These are phyloP conservation scores for Cossypha polioptera DNA, from an alignment of 2,797 vertebrate genomes.

Conservation along the genomic window DNA sequence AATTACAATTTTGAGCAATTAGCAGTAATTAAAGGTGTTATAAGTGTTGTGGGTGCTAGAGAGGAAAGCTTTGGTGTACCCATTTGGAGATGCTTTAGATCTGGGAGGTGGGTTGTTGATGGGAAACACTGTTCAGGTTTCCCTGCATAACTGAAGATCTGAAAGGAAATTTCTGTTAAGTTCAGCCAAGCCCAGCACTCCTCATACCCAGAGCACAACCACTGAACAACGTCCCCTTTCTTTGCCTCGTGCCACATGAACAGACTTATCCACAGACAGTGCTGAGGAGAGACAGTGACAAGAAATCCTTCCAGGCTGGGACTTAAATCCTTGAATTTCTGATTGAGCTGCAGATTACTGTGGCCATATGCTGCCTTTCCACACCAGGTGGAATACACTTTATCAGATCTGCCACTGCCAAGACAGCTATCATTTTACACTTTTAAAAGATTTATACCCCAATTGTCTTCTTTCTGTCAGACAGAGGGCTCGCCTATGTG, in stretches of 20 bases:
- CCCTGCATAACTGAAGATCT: fast-evolving
- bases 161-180: not conserved
- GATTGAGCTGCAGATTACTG: constrained; percentile 37
- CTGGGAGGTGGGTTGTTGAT: not conserved
- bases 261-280: not conserved
- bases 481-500: not conserved
- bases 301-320: constrained; percentile 13
- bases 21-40: not conserved
- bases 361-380: constrained; percentile 50
- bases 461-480: constrained; percentile 26
- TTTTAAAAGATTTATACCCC: constrained; percentile 48
- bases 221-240: not conserved
- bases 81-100: not conserved
- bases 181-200: not conserved
- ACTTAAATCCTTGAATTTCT: constrained; percentile 26
- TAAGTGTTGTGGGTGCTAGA: not conserved
- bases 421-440: constrained; percentile 64
- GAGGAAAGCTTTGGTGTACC: not conserved
- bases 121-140: not conserved
- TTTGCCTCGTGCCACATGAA: not conserved
- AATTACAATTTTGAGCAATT: not conserved
- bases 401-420: constrained; percentile 44
- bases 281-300: not conserved
- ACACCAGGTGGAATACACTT: constrained; percentile 62
- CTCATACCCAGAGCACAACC: not conserved